phyloP scores from a whole-genome alignment of 2,113 vertebrate species.

The Hyla sarda region DNA sequence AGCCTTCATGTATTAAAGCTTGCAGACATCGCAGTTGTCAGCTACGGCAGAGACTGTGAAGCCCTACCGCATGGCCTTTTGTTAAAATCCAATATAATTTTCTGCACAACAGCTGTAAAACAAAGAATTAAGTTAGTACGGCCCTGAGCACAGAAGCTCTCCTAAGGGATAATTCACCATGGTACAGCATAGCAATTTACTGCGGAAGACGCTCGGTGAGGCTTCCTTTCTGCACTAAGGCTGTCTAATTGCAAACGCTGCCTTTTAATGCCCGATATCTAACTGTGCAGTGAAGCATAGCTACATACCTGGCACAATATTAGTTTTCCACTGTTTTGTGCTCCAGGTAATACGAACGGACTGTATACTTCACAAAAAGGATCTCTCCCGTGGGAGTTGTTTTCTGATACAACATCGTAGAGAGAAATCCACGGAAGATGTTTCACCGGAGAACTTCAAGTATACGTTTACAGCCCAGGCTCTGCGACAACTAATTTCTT shows the following conservation, averaged over 20 bases:
- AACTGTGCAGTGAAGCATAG: conserved; percentile 54
- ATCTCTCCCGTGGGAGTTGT: conserved; percentile 42
- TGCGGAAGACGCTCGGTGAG: conserved; percentile 59
- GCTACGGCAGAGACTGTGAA: conserved; percentile 7
- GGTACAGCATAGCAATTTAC: conserved; percentile 64
- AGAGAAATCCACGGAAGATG: conserved; percentile 27
- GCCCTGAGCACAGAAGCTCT: conserved; percentile 60
- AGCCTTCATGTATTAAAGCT: conserved; percentile 18
- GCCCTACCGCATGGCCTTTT: neutral
- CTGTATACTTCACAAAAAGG: conserved; percentile 38
- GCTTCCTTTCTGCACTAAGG: conserved; percentile 62
- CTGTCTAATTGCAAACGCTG: conserved; percentile 65
- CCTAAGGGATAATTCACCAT: conserved; percentile 60
- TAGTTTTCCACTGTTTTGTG: conserved; percentile 15
- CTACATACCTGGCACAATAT: conserved; percentile 59
- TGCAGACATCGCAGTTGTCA: conserved; percentile 14
- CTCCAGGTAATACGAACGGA: conserved; percentile 45
- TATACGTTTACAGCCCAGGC: neutral
- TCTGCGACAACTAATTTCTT: conserved; percentile 18
- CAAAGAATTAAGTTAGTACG: conserved; percentile 65
- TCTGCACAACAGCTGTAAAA: conserved; percentile 61
- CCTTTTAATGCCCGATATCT: conserved; percentile 61
- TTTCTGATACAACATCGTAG: conserved; percentile 5
- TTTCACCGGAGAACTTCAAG: conserved; percentile 13
- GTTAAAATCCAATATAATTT: conserved; percentile 32